Percentiles rank a stretch among this genome's conserved stretches.
phyloP scores from a whole-genome alignment of 2,888 invertebrate species.

The Machimus atricapillus region DNA sequence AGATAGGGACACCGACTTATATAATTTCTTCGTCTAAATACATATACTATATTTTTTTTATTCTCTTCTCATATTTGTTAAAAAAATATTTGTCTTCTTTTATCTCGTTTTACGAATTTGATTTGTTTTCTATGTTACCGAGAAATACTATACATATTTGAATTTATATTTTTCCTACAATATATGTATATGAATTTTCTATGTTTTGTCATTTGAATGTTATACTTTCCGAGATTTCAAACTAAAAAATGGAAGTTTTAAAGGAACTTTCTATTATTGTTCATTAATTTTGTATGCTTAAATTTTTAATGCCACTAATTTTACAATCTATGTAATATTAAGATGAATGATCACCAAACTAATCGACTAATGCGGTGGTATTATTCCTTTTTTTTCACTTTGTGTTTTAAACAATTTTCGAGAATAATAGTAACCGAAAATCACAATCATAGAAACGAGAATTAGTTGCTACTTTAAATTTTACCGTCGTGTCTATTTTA shows the following conservation, averaged over 20 bases:
- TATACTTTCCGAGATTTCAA: not conserved
- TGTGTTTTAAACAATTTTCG: not conserved
- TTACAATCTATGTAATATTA: not conserved
- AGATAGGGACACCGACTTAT: not conserved
- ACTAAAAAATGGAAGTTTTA: not conserved
- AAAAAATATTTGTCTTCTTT: not conserved
- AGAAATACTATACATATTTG: not conserved
- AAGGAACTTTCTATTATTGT: slow-evolving; percentile 25
- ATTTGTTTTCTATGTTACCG: not conserved
- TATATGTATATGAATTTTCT: not conserved
- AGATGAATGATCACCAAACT: not conserved
- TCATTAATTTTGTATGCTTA: not conserved
- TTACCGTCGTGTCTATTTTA: not conserved
- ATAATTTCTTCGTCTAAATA: not conserved
- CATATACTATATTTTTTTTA: not conserved
- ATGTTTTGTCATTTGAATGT: not conserved
- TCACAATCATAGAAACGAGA: not conserved
- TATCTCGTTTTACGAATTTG: not conserved
- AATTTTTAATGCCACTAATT: not conserved
- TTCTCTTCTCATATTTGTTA: not conserved
- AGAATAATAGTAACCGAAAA: not conserved
- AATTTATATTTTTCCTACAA: not conserved
- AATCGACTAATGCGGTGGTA: not conserved
- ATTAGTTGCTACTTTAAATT: not conserved
- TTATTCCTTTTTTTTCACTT: not conserved